These are phyloP conservation scores for Callyntrura guangdongensis DNA, from an alignment of 2,888 invertebrate species.

Conservation along the genomic window DNA sequence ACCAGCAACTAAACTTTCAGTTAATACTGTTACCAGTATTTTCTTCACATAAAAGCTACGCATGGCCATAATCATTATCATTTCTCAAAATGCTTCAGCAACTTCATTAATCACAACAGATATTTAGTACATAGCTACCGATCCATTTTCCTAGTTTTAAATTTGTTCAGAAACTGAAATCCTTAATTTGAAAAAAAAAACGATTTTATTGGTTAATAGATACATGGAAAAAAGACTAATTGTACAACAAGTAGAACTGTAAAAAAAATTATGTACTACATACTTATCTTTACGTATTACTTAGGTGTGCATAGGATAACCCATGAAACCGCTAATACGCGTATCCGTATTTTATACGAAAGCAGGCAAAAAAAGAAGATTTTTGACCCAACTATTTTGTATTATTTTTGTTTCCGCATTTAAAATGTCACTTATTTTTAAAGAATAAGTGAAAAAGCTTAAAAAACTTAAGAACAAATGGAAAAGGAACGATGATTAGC, in stretches of 20 bases:
- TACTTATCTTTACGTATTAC: background rate
- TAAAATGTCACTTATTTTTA: conserved; percentile 40
- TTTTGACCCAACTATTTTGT: background rate
- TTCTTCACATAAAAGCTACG: background rate
- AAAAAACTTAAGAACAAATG: conserved; percentile 40
- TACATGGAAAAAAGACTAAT: background rate
- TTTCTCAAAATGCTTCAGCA: background rate
- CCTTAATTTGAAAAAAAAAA: background rate
- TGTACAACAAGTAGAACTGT: background rate
- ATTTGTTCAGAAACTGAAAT: background rate
- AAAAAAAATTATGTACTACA: background rate
- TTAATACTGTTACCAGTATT: conserved; percentile 9
- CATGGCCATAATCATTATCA: background rate
- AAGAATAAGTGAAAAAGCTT: conserved; percentile 32
- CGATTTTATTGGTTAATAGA: background rate
- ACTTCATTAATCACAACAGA: background rate
- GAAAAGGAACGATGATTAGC: conserved; percentile 42
- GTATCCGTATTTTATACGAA: conserved; percentile 1
- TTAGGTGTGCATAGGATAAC: background rate
- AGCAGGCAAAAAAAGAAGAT: conserved; percentile 14
- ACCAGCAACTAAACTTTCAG: background rate
- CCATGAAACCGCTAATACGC: background rate
- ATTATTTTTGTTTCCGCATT: background rate
- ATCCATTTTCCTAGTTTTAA: background rate
- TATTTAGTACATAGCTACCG: background rate